Evolutionary conservation across 2,797 vertebrate genomes (phyloP).

Genomic region (Paedocypris micromegethes): DNA sequence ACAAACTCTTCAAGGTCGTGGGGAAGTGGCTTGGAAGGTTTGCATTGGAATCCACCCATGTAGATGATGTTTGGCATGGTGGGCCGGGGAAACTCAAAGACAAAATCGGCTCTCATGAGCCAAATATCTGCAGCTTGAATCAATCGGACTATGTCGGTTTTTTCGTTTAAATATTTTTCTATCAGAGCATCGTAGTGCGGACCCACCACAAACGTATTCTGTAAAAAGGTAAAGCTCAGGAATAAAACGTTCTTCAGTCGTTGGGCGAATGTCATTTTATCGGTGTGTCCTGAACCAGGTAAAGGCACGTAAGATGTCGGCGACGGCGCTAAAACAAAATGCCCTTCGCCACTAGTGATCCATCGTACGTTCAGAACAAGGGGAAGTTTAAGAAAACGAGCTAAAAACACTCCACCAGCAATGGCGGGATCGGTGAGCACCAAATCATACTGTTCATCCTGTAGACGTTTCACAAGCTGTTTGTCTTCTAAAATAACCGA

Average conservation of each 20-base stretch:
- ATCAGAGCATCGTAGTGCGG: constrained; percentile 55
- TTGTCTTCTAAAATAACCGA: constrained; percentile 49
- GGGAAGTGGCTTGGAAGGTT: constrained; percentile 59
- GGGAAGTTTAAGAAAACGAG: constrained; percentile 65
- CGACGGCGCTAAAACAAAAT: constrained; percentile 62
- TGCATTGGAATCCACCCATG: constrained; percentile 71
- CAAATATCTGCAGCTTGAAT: constrained; percentile 69
- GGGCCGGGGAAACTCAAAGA: constrained; percentile 72
- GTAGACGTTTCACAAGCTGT: constrained; percentile 49
- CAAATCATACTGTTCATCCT: constrained; percentile 58
- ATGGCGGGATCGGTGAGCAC: constrained; percentile 64
- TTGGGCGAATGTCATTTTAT: constrained; percentile 65
- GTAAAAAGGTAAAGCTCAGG: constrained; percentile 44
- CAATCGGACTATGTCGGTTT: constrained; percentile 56
- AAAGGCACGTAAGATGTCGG: constrained; percentile 65
- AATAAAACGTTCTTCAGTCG: constrained; percentile 62
- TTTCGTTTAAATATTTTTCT: constrained; percentile 57
- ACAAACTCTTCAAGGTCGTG: constrained; percentile 64
- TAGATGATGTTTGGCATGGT: constrained; percentile 72
- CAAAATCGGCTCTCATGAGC: constrained; percentile 71
- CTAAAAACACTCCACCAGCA: constrained; percentile 53
- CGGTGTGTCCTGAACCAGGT: constrained; percentile 59
- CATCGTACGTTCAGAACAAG: constrained; percentile 64
- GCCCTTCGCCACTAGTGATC: constrained; percentile 62
- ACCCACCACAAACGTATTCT: constrained; percentile 48